Evolutionary conservation across 35 echinoderm and acorn worm genomes (phyloP), one percentile per base, ranked within the genome.

Genomic region (Patiria miniata): DNA sequence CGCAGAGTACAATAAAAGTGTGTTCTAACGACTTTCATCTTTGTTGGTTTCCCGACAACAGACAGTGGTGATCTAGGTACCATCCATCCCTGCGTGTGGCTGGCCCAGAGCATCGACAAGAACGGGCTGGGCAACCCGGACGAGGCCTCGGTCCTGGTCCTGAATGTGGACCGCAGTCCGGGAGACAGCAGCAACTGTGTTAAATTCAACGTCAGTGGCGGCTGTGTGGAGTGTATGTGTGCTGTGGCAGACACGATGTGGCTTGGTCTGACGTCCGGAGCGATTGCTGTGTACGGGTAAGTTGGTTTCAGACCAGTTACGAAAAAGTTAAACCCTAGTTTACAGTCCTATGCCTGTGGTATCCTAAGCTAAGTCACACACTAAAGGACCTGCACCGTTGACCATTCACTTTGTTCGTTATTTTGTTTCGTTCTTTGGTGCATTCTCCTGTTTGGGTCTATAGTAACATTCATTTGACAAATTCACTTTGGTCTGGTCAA

Each of bases 211-310:
- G 61, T 97, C 2, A n/a, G 78, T 21, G 82, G 77, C 1, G 87
- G 87, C 22, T 38, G 54, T 0, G 91, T 93, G 47, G 81, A 90
- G 60, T 93, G 94, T 37, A 86, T 97, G 37, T 97, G 94, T 87
- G 82, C 94, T 22, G 94, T 97, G 15, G 87, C 57, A 38, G 94
- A 97, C 37, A 97, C 86, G 18, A 84, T 97, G 39, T 97, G 94
- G 94, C 77, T 97, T 19, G 94, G 91, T 5, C 37, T 93, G 51
- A 38, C 83, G 22, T 76, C 90, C 0, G 94, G 94, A 17, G 85
- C 87, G 28, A 90, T 97, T 0, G 83, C 88, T 23, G 79, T 93
- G 1, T 97, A 92, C 86, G 91, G 89, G 90, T 97, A 61, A 83
- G 94, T 97, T 3, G 6, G 18, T 2, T 23, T 21, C n/a, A n/a